A percentile compares a stretch with the other conserved stretches of the same genome.
phyloP scores from a whole-genome alignment of 2,797 vertebrate species.

The Poeciliopsis presidionis region DNA sequence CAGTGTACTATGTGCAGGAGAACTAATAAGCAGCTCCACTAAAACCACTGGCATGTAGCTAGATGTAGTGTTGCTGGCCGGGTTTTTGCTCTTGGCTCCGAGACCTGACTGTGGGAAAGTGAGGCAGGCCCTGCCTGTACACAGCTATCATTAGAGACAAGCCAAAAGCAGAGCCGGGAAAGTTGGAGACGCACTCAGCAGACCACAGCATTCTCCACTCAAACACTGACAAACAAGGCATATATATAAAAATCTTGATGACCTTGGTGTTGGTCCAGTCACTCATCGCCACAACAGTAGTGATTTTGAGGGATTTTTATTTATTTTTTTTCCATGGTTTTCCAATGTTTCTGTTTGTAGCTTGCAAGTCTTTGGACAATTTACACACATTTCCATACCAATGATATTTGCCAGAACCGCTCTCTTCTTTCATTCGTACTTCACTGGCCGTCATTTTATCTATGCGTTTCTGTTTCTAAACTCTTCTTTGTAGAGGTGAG shows the following conservation, averaged over 20 bases:
- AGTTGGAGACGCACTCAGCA: slow-evolving; percentile 52
- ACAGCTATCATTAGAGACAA: slow-evolving; percentile 71
- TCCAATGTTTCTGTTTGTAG: slow-evolving; percentile 18
- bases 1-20: slow-evolving; percentile 22
- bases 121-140: slow-evolving; percentile 58
- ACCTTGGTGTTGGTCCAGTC: slow-evolving; percentile 2
- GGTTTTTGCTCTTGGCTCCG: slow-evolving; percentile 45
- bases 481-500: slow-evolving; percentile 85
- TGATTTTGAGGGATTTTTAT: slow-evolving; percentile 32
- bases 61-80: slow-evolving; percentile 55
- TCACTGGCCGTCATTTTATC: slow-evolving; percentile 6
- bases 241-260: slow-evolving; percentile 13
- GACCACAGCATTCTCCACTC: slow-evolving; percentile 59
- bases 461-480: slow-evolving; percentile 12
- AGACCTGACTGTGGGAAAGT: slow-evolving; percentile 58
- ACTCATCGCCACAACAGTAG: slow-evolving; percentile 2
- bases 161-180: slow-evolving; percentile 60
- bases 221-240: slow-evolving; percentile 44
- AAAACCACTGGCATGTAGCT: slow-evolving; percentile 77
- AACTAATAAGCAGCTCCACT: slow-evolving; percentile 70
- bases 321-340: slow-evolving; percentile 1
- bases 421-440: slow-evolving; percentile 2
- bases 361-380: slow-evolving; percentile 23
- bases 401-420: not conserved
- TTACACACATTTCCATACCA: slow-evolving; percentile 19